Conservation (phyloP, 1,140 invertebrate species). For the Hesperophylax magnus region DNA sequence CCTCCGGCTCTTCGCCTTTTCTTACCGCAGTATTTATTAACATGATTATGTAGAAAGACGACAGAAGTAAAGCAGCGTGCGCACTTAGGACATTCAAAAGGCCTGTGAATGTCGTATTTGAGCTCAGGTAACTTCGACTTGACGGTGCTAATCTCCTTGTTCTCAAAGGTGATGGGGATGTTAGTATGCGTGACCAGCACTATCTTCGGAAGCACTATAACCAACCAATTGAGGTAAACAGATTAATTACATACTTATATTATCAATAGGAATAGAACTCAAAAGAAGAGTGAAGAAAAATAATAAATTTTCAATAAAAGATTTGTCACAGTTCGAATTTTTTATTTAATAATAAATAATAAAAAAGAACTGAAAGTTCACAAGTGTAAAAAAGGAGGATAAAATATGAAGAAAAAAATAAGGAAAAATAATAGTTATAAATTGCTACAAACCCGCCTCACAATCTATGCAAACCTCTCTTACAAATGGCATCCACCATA, state of each 20-base stretch:
- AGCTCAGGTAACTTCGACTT: constrained; percentile 2
- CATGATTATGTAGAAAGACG: constrained; percentile 45
- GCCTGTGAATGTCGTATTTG: constrained; percentile 39
- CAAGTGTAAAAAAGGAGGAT: neutral
- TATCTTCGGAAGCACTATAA: constrained; percentile 37
- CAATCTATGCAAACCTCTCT: too few relatives aligned
- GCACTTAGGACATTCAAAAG: constrained; percentile 50
- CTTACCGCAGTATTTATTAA: constrained; percentile 44
- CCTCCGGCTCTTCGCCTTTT: constrained; percentile 22
- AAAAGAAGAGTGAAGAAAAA: constrained; percentile 41
- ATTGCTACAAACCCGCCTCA: too few relatives aligned
- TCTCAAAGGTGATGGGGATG: constrained; percentile 39
- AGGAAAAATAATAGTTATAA: neutral
- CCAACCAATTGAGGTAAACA: constrained; percentile 1
- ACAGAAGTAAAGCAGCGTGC: constrained; percentile 46
- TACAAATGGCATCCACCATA: too few relatives aligned
- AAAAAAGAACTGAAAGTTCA: neutral
- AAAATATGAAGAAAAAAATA: neutral
- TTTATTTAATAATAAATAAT: constrained; percentile 1
- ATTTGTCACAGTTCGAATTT: constrained; percentile 13
- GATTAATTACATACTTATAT: constrained; percentile 3
- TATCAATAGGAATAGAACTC: neutral
- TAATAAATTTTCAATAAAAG: constrained; percentile 40
- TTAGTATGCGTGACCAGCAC: constrained; percentile 32
- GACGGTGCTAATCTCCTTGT: neutral